Conservation (phyloP, 2,888 invertebrate genomes). For the Entomobrya proxima region DNA sequence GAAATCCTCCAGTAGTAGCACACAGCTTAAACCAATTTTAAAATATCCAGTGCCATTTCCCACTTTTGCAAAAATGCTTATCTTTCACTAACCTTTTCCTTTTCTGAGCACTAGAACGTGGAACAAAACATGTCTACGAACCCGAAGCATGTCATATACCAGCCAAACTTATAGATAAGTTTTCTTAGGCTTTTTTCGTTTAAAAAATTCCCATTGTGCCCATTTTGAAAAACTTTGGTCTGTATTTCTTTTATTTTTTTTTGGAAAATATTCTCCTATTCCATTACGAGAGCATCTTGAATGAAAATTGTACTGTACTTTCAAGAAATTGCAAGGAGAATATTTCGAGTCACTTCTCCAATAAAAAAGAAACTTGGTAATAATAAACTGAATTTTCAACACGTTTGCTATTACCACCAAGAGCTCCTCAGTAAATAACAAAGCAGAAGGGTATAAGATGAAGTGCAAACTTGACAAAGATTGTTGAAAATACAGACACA, state of each 20-base stretch:
- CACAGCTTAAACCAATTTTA: slow-evolving; percentile 28
- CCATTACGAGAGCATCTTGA: background rate
- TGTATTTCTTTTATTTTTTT: background rate
- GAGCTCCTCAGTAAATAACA: background rate
- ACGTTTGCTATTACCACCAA: background rate
- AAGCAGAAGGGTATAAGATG: background rate
- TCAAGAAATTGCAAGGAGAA: background rate
- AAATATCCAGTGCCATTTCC: slow-evolving; percentile 34
- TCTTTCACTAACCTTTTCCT: background rate
- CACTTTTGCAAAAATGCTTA: background rate
- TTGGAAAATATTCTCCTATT: background rate
- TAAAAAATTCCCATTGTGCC: slow-evolving; percentile 47
- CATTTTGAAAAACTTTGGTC: slow-evolving; percentile 38
- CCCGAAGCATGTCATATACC: background rate
- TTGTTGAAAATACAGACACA: background rate
- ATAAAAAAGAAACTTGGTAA: slow-evolving; percentile 7
- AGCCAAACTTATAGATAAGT: background rate
- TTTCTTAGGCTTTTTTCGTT: background rate
- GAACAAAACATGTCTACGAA: background rate
- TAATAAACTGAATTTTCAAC: slow-evolving; percentile 24
- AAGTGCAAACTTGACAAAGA: background rate
- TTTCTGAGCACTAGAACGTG: background rate
- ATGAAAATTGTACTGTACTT: background rate
- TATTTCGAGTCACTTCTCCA: background rate
- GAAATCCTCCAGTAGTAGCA: background rate